A percentile compares a stretch with the other conserved stretches of the same genome.
Evolutionary conservation across 2,113 vertebrate genomes (phyloP).

Genomic region (Diphyllodes magnificus): DNA sequence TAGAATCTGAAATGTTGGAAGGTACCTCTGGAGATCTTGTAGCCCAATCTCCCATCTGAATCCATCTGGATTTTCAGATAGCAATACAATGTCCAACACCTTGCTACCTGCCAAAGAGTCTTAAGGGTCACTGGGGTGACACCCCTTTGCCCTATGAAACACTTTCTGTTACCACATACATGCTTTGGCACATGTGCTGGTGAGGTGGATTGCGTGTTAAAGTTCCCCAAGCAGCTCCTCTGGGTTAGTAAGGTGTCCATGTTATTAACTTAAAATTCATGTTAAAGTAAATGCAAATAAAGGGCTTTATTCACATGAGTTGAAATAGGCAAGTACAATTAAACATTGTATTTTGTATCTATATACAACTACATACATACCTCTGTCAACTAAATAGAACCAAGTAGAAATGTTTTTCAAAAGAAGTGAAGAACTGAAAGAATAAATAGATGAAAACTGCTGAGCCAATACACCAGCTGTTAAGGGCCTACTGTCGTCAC

Average conservation of each 20-base stretch:
- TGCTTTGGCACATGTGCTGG: not conserved
- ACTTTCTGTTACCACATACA: rapidly evolving
- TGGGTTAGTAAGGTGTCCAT: not conserved
- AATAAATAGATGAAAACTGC: not conserved
- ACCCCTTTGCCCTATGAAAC: not conserved
- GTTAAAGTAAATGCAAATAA: not conserved
- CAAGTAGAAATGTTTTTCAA: not conserved
- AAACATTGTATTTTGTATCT: not conserved
- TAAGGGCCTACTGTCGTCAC: not conserved
- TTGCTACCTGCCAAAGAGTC: not conserved
- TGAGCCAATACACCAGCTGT: not conserved
- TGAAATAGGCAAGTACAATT: not conserved
- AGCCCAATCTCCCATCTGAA: not conserved
- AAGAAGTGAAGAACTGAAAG: not conserved
- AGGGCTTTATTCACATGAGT: not conserved
- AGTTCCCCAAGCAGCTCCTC: not conserved
- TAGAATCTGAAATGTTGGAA: not conserved
- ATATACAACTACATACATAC: not conserved
- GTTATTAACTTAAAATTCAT: not conserved
- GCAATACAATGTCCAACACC: not conserved
- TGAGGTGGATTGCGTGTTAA: not conserved
- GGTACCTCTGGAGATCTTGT: not conserved
- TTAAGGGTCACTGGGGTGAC: not conserved
- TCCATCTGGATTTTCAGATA: not conserved
- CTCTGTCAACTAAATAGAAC: not conserved